Base-by-base conservation (phyloP, 2,888 invertebrate species). In the Amphiduros pacificus region DNA sequence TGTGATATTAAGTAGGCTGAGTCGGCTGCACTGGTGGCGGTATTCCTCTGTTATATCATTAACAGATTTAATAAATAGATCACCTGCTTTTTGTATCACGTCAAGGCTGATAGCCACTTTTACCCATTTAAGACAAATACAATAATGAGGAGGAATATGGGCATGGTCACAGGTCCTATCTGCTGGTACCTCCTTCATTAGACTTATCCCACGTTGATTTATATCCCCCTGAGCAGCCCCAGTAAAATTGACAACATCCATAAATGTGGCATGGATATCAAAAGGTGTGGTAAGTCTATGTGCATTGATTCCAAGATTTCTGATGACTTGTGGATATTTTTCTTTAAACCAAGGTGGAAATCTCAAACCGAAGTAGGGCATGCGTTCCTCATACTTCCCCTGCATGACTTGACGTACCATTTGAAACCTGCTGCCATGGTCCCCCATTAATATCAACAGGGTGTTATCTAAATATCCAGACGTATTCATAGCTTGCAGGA, bases 61-160 rank as follows among this genome's bases (percentile, higher is more conserved):
- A 29, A 69, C 61, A 22, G 40, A 27, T 5, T 51, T 26, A n/a
- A 69, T 48, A 28, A 66, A 31, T 1, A 17, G 36, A 2, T 36
- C 40, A 1, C 67, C 68, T 17, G 65, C 60, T 28, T 84, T 82
- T 1, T 77, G 64, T 11, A 87, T 87, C 11, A 86, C 77, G 0
- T 82, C 75, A 48, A 87, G 85, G 0, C 82, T 77, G 0, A 84
- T 63, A 1, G 87, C 80, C 0, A 93, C 83, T 55, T 87, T 85
- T 66, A 87, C 82, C 95, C 95, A 96, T 17, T 88, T 87, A 0
- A 95, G 85, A 77, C 97, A 97, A 0, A 94, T 90, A 79, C 97
- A 97, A 96, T 96, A 97, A 79, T 97, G 96, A 0, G 94, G 90
- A 77, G 94, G 93, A 62, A 97, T 91, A 58, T 89, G 92, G 0